Evolutionary conservation across 64 coral and sea anemone species (phyloP).

Genomic region (Pachyseris speciosa): DNA sequence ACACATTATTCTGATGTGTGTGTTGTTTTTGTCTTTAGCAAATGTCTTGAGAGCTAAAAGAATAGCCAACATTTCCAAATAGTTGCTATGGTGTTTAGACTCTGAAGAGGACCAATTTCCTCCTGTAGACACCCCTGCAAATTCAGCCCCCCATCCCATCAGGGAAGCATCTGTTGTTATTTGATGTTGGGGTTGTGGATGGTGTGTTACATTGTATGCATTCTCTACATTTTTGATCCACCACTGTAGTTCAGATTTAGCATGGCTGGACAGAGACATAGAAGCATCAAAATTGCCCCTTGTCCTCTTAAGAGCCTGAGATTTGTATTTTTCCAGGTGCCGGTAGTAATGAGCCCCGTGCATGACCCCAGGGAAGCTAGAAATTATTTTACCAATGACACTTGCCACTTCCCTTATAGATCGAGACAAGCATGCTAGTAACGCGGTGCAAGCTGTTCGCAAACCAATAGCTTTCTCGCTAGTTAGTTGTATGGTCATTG

Average conservation of each 20-base stretch:
- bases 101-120: constrained; percentile 51
- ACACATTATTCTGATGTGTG: constrained; percentile 43
- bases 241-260: constrained; percentile 50
- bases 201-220: not conserved
- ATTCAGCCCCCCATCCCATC: constrained; percentile 34
- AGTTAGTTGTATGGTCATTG: constrained; percentile 38
- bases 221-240: constrained; percentile 19
- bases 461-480: not conserved
- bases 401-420: constrained; percentile 15
- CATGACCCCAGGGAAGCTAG: constrained; percentile 50
- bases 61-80: constrained; percentile 40
- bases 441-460: not conserved
- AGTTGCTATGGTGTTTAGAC: constrained; percentile 38
- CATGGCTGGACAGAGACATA: constrained; percentile 17
- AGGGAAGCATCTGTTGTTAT: constrained; percentile 57
- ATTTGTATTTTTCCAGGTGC: constrained; percentile 46
- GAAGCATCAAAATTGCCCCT: constrained; percentile 49
- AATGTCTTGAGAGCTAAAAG: constrained; percentile 34
- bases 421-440: not conserved
- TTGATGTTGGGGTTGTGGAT: not conserved
- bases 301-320: constrained; percentile 17
- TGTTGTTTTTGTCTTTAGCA: not conserved
- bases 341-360: constrained; percentile 14
- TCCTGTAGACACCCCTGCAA: constrained; percentile 8
- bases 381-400: constrained; percentile 4